Percentiles rank a stretch among this genome's conserved stretches.
phyloP scores from a whole-genome alignment of 2,113 vertebrate genomes.

The Ailuropoda melanoleuca region DNA sequence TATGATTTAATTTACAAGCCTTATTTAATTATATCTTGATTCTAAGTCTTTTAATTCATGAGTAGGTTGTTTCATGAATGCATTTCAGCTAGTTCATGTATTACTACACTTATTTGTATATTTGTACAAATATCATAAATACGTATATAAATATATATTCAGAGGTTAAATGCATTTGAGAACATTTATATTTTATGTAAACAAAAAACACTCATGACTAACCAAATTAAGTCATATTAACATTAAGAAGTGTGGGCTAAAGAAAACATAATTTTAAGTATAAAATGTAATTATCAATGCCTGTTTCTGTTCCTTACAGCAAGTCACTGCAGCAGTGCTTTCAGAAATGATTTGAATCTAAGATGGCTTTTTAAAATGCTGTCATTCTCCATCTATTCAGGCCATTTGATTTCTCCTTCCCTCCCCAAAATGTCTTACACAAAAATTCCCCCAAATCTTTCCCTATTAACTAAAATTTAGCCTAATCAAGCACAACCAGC shows the following conservation, averaged over 20 bases:
- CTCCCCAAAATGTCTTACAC: background rate
- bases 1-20: background rate
- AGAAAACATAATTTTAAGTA: background rate
- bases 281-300: background rate
- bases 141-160: background rate
- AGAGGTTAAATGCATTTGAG: background rate
- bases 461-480: background rate
- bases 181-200: background rate
- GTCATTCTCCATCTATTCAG: background rate
- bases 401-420: background rate
- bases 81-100: background rate
- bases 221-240: background rate
- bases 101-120: background rate
- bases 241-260: background rate
- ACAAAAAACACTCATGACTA: background rate
- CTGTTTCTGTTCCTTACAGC: background rate
- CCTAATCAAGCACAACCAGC: background rate
- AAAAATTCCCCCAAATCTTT: background rate
- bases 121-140: background rate
- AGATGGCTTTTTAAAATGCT: background rate
- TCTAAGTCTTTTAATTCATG: background rate
- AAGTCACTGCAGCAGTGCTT: background rate
- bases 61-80: background rate
- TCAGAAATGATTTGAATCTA: background rate
- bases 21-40: background rate